Conservation (phyloP, 2,113 vertebrate species). For the Hyperopisus bebe region DNA sequence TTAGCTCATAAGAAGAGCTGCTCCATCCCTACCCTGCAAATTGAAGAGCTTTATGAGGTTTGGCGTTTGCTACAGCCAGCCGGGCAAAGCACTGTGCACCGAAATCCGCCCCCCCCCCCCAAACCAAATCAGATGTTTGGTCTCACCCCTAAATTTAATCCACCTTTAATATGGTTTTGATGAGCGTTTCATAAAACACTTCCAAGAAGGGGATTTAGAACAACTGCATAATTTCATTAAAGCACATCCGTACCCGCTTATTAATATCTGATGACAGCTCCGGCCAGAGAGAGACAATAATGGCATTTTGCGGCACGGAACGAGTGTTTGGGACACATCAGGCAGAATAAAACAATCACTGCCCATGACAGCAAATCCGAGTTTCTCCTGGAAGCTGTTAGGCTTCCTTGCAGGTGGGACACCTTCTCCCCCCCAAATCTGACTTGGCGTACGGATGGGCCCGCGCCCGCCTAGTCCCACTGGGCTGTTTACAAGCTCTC, state of each 20-base stretch:
- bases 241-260: background rate
- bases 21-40: background rate
- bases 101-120: background rate
- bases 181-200: background rate
- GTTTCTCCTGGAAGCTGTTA: background rate
- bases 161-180: background rate
- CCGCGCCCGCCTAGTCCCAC: background rate
- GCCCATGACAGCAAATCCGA: background rate
- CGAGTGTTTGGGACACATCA: constrained; percentile 20
- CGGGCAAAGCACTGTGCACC: background rate
- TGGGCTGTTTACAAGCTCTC: background rate
- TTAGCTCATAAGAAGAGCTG: background rate
- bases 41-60: background rate
- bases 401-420: background rate
- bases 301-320: constrained; percentile 28
- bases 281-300: background rate
- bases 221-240: background rate
- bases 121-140: background rate
- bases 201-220: background rate
- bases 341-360: constrained; percentile 28
- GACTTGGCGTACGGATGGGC: no score
- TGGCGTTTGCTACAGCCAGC: background rate
- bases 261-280: background rate
- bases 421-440: no score
- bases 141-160: background rate